Percentiles rank a stretch among this genome's conserved stretches.
These are phyloP conservation scores for Hydrophis major DNA, from an alignment of 2,797 vertebrate genomes.

Conservation along the genomic window DNA sequence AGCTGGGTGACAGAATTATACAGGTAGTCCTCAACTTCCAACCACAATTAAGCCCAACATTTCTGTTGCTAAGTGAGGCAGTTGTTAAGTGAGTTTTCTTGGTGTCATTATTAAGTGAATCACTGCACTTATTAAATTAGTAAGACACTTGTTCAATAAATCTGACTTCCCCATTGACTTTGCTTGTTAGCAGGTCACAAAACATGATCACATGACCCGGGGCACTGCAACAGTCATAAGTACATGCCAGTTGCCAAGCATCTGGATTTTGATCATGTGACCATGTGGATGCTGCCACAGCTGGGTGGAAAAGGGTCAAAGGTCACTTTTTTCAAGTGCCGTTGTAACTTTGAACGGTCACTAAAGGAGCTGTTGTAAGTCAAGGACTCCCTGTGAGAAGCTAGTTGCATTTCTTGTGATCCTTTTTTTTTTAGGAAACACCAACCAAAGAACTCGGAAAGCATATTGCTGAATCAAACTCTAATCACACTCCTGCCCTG, in stretches of 20 bases:
- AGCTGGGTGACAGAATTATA: background rate
- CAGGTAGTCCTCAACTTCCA: background rate
- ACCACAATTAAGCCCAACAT: background rate
- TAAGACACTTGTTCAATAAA: background rate
- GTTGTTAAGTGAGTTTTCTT: background rate
- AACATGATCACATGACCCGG: background rate
- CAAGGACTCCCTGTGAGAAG: background rate
- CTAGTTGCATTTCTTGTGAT: background rate
- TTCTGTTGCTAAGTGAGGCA: background rate
- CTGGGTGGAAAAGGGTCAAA: background rate
- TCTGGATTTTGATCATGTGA: background rate
- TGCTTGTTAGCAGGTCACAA: background rate
- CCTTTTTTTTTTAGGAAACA: conserved; percentile 80
- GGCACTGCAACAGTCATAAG: background rate
- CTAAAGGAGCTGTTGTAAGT: background rate
- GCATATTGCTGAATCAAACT: conserved; percentile 73
- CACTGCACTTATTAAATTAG: background rate
- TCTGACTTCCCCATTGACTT: background rate
- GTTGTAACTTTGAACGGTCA: background rate
- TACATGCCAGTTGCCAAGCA: background rate
- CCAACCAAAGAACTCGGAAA: conserved; percentile 94
- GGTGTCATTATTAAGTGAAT: background rate
- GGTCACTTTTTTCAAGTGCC: no score
- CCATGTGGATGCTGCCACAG: background rate
- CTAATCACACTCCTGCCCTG: conserved; percentile 72